phyloP scores from a whole-genome alignment of 1,140 invertebrate genomes.

The Drosophila carrolli region DNA sequence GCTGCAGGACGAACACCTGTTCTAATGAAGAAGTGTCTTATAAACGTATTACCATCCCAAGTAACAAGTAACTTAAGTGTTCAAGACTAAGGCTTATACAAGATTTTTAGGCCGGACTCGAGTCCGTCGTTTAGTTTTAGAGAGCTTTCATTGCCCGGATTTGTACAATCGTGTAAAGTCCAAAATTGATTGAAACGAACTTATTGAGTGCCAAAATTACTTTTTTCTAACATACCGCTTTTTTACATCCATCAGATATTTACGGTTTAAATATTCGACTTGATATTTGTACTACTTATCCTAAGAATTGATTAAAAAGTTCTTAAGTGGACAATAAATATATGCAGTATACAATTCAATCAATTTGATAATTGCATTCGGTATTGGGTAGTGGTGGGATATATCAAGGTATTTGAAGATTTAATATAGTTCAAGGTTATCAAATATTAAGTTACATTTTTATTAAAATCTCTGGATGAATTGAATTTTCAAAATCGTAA shows the following conservation, averaged over 20 bases:
- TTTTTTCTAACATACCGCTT: constrained; percentile 22
- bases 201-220: constrained; percentile 31
- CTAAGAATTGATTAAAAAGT: constrained; percentile 44
- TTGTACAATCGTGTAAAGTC: constrained; percentile 55
- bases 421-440: background rate
- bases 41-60: constrained; percentile 43
- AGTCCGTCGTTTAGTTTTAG: constrained; percentile 54
- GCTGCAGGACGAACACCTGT: constrained; percentile 54
- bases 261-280: constrained; percentile 17
- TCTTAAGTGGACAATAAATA: constrained; percentile 71
- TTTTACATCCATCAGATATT: constrained; percentile 31
- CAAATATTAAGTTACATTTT: too few species aligned
- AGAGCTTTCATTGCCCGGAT: constrained; percentile 23
- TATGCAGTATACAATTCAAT: constrained; percentile 18
- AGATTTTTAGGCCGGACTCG: constrained; percentile 30
- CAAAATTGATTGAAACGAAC: constrained; percentile 41
- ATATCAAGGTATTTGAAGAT: background rate
- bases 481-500: too few species aligned
- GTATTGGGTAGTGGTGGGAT: background rate
- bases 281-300: constrained; percentile 35
- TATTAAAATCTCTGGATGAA: too few species aligned
- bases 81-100: constrained; percentile 42
- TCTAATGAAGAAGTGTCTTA: constrained; percentile 66
- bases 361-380: constrained; percentile 13
- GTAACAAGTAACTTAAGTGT: constrained; percentile 48